Evolutionary conservation across 2,113 vertebrate genomes (phyloP).

Genomic region (Sander vitreus): DNA sequence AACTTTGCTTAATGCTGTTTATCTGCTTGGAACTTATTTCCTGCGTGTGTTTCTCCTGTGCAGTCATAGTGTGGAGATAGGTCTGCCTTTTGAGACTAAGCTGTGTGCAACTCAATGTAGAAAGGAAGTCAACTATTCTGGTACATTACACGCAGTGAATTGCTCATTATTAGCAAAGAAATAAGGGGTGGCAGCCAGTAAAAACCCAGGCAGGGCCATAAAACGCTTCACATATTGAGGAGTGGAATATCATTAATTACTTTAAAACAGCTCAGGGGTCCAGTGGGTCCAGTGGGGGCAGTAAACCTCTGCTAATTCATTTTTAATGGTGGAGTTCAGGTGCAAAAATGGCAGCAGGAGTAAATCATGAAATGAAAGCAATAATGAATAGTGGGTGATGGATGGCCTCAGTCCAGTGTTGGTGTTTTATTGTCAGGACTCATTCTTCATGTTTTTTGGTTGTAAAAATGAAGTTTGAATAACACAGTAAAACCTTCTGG

Average conservation of each 20-base stretch:
- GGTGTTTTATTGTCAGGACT: conserved; percentile 30
- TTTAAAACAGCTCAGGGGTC: conserved; percentile 38
- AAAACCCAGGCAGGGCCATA: conserved; percentile 41
- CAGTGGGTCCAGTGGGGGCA: conserved; percentile 19
- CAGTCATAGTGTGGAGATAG: background rate
- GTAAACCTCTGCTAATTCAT: conserved; percentile 54
- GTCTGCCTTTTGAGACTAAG: background rate
- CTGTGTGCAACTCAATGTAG: background rate
- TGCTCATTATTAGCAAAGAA: conserved; percentile 39
- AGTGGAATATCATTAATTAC: conserved; percentile 67
- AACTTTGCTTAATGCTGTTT: background rate
- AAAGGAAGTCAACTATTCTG: conserved; percentile 21
- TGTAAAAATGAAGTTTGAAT: conserved; percentile 7
- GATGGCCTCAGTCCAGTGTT: conserved; percentile 15
- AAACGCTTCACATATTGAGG: conserved; percentile 54
- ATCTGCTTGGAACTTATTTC: background rate
- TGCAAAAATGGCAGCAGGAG: conserved; percentile 57
- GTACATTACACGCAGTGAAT: conserved; percentile 17
- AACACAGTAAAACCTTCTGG: background rate
- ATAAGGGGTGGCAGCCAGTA: conserved; percentile 27
- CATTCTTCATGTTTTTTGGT: conserved; percentile 28
- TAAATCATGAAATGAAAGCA: conserved; percentile 54
- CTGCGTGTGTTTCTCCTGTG: background rate
- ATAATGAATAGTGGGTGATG: conserved; percentile 27
- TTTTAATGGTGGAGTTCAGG: conserved; percentile 67